Conservation (phyloP, 2,888 invertebrate species). For the Tachina lurida region DNA sequence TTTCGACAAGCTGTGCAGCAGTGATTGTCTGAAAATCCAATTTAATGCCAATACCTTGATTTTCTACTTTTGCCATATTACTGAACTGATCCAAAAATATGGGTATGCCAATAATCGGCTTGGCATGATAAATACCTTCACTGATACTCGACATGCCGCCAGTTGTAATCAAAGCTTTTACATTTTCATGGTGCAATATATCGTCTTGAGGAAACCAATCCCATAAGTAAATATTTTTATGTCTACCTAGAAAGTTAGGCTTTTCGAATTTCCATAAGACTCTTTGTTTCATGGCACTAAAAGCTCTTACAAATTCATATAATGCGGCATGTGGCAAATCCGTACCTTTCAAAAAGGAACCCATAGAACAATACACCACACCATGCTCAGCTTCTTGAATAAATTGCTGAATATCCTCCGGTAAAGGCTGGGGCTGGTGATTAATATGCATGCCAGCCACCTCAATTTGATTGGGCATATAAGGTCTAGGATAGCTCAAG, state of each 20-base stretch:
- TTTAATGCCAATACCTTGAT: slow-evolving; percentile 81
- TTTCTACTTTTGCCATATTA: slow-evolving; percentile 83
- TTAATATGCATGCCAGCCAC: slow-evolving; percentile 82
- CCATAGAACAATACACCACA: slow-evolving; percentile 84
- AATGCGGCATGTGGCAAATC: slow-evolving; percentile 75
- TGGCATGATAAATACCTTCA: slow-evolving; percentile 83
- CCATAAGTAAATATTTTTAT: slow-evolving; percentile 80
- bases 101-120: slow-evolving; percentile 84
- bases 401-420: slow-evolving; percentile 80
- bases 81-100: slow-evolving; percentile 84
- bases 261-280: slow-evolving; percentile 83
- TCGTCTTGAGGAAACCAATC: slow-evolving; percentile 84
- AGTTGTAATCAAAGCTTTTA: slow-evolving; percentile 83
- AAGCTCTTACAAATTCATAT: slow-evolving; percentile 75
- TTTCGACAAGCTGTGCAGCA: slow-evolving; percentile 75
- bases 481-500: slow-evolving; percentile 79
- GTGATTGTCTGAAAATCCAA: slow-evolving; percentile 80
- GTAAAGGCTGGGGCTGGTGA: slow-evolving; percentile 77
- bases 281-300: slow-evolving; percentile 79
- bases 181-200: slow-evolving; percentile 83
- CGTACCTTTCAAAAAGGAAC: slow-evolving; percentile 80
- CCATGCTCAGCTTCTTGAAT: slow-evolving; percentile 82
- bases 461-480: slow-evolving; percentile 82
- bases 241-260: slow-evolving; percentile 76
- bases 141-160: slow-evolving; percentile 83